phyloP scores from a whole-genome alignment of 2,888 invertebrate genomes.

The Agonum fuliginosum region DNA sequence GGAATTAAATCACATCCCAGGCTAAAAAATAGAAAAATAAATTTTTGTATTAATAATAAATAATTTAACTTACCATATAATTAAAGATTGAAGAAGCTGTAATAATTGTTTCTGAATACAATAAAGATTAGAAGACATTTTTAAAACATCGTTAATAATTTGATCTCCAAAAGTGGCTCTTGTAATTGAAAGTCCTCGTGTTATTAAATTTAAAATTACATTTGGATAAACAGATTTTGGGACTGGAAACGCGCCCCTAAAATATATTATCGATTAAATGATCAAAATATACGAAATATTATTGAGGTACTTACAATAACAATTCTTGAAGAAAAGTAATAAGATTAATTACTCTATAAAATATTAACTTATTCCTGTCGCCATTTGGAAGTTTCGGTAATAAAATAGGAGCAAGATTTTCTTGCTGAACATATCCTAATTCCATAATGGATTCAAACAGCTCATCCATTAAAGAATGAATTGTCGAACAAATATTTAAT shows the following conservation, averaged over 20 bases:
- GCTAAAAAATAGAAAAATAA: conserved; percentile 58
- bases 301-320: conserved; percentile 61
- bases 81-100: conserved; percentile 62
- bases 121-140: conserved; percentile 33
- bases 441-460: conserved; percentile 61
- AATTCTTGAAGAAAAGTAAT: conserved; percentile 61
- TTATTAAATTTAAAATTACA: conserved; percentile 59
- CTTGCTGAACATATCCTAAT: conserved; percentile 35
- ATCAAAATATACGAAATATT: not conserved
- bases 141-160: conserved; percentile 33
- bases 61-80: conserved; percentile 60
- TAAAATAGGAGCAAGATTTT: conserved; percentile 43
- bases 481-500: conserved; percentile 59
- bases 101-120: conserved; percentile 61
- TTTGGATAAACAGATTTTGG: conserved; percentile 56
- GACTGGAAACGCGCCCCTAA: conserved; percentile 60
- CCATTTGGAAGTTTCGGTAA: conserved; percentile 50
- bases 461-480: conserved; percentile 60
- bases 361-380: conserved; percentile 34
- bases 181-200: conserved; percentile 59
- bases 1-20: conserved; percentile 62
- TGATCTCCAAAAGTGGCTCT: conserved; percentile 37
- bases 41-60: conserved; percentile 18
- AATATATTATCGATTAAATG: conserved; percentile 38
- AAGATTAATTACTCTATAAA: conserved; percentile 59